Percentiles rank a stretch among this genome's conserved stretches.
Conservation (phyloP, 2,797 vertebrate genomes). For the Bradypodion ventrale region DNA sequence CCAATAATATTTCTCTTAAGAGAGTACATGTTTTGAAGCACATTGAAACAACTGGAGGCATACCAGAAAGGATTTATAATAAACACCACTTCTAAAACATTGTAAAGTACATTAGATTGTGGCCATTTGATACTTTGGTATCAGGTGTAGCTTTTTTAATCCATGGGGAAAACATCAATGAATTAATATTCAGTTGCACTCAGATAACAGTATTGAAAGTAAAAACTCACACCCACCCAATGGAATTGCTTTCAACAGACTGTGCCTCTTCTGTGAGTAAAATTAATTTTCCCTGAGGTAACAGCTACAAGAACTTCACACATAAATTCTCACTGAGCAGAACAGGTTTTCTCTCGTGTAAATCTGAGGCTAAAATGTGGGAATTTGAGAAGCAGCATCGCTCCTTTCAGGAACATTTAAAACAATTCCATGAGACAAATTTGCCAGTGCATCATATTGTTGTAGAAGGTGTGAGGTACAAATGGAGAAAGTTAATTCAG, state of each 20-base stretch:
- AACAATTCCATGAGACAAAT: neutral
- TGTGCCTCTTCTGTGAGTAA: neutral
- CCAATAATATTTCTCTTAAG: neutral
- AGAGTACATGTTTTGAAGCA: neutral
- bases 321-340: neutral
- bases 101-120: neutral
- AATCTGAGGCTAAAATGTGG: neutral
- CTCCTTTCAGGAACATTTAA: neutral
- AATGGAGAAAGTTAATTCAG: neutral
- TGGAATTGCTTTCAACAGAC: neutral
- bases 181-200: neutral
- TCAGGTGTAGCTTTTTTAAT: conserved; percentile 42
- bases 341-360: neutral
- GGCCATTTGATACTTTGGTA: conserved; percentile 1
- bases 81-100: neutral
- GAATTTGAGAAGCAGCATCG: neutral
- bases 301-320: neutral
- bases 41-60: neutral
- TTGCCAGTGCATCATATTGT: fast-evolving
- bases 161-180: conserved; percentile 44
- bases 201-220: conserved; percentile 38
- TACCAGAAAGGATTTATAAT: neutral
- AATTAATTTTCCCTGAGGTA: neutral
- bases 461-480: neutral
- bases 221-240: neutral